Conservation (phyloP, 2,797 vertebrate genomes). For the Platalea minor region DNA sequence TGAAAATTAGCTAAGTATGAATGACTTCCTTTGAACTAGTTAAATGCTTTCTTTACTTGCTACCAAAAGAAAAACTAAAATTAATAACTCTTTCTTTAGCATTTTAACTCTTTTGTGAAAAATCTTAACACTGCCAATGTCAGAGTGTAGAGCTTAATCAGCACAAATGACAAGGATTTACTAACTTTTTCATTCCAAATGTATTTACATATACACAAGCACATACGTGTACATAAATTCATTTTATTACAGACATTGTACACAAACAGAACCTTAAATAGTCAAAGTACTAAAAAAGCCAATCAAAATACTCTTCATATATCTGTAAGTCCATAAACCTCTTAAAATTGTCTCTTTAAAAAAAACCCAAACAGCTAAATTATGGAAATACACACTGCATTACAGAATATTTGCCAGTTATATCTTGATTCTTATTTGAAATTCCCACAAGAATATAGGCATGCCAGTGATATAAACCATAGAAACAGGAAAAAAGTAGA, state of each 20-base stretch:
- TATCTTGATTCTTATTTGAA: conserved; percentile 64
- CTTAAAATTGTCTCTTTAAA: conserved; percentile 60
- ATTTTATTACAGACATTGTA: conserved; percentile 69
- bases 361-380: conserved; percentile 16
- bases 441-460: conserved; percentile 59
- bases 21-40: conserved; percentile 30
- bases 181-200: conserved; percentile 50
- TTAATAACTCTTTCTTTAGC: neutral
- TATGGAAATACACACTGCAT: conserved; percentile 57
- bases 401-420: conserved; percentile 63
- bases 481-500: conserved; percentile 64
- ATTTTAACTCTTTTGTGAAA: conserved; percentile 53
- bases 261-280: conserved; percentile 58
- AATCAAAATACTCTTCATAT: conserved; percentile 61
- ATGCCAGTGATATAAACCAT: conserved; percentile 50
- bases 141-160: conserved; percentile 49
- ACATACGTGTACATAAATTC: conserved; percentile 51
- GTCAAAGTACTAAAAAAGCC: conserved; percentile 57
- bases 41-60: conserved; percentile 21
- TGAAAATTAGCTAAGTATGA: conserved; percentile 12
- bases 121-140: conserved; percentile 29
- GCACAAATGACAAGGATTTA: conserved; percentile 58
- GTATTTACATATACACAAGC: conserved; percentile 56
- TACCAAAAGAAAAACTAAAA: conserved; percentile 29
- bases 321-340: conserved; percentile 61